Evolutionary conservation across 2,113 vertebrate genomes (phyloP), one percentile per base, ranked within the genome.

Genomic region (Pantherophis guttatus): DNA sequence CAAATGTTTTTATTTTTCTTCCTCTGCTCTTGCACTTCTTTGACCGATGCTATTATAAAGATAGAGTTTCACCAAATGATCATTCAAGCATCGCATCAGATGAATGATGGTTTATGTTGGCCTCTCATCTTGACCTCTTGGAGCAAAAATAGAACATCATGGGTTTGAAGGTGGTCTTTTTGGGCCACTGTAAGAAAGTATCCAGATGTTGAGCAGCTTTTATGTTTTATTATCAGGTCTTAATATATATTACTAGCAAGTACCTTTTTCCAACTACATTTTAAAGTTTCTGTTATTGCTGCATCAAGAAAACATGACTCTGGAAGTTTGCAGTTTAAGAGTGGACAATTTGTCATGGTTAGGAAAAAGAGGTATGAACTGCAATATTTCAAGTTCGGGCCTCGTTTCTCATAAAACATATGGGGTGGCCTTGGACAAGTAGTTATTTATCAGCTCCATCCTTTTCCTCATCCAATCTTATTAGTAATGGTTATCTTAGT

Each of bases 1-100:
- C 23, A 85, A 85, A 93, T 92, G 95, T 94, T 95, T 92, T 48
- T 90, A 90, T 90, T 90, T 90, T 62, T 55, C 89, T 87, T 39
- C 5, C 10, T 88, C 92, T 57, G 1, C 90, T 95, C 86, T 23
- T 62, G 70, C 19, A 33, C 58, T 90, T n/a, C 39, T 15, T 92
- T 86, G 1, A 4, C 91, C 54, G 0, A 8, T 92, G 90, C 90
- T 59, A 53, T 86, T 85, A 92, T 86, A 89, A 95, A 95, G 57
- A 91, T 13, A 0, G 17, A 70, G 70, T 87, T 92, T 87, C 92
- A 57, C 90, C 95, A 0, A 0, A 90, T 88, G 90, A 58, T 89
- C 93, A 92, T 86, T 0, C 0, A 59, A 85, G 53, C 15, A 23
- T 33, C n/a, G 94, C 50, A 1, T 6, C 93, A 86, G 85, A 95